Base-by-base conservation (phyloP, 2,797 vertebrate species). In the Thalassophryne amazonica region DNA sequence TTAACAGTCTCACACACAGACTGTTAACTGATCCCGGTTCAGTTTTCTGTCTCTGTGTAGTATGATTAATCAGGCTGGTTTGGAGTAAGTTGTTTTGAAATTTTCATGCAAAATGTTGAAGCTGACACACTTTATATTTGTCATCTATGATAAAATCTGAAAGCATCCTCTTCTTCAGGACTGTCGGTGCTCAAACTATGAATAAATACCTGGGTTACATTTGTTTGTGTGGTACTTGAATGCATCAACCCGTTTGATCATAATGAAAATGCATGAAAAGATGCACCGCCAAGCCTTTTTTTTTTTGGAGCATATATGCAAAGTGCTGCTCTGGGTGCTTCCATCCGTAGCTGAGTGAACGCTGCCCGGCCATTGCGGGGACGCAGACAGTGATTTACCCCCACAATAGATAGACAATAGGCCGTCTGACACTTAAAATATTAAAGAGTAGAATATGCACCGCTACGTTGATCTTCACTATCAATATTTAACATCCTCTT, bases 401-500 rank as follows among this genome's bases (percentile, higher is more conserved):
- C 72, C 8, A 14, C 74, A 61, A 81, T 74, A 83, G 80, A 84
- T 69, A 87, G 86, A 84, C 83, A 85, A 83, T 84, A 82, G 83
- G 77, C 64, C 91, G 91, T 92, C 93, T 92, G 84, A 86, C 90
- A 93, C 80, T 80, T 91, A 90, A 95, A 91, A 95, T 97, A 90
- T 92, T 96, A 94, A 96, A 95, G 92, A 93, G 93, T 91, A 91
- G 93, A 94, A 91, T 93, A 92, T 93, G 91, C 93, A 91, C 86
- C 88, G 90, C 89, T 91, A 86, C 88, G 86, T 91, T 91, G 92
- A 90, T 89, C 86, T 94, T 91, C 89, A 88, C 92, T 93, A 97
- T 97, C 94, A 97, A 98, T 97, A 98, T 98, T 97, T 97, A 95
- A 97, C 93, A 89, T 84, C 89, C 91, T 95, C 93, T 96, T 95